phyloP scores from a whole-genome alignment of 2,888 invertebrate species.

The Periphyllus acericola region DNA sequence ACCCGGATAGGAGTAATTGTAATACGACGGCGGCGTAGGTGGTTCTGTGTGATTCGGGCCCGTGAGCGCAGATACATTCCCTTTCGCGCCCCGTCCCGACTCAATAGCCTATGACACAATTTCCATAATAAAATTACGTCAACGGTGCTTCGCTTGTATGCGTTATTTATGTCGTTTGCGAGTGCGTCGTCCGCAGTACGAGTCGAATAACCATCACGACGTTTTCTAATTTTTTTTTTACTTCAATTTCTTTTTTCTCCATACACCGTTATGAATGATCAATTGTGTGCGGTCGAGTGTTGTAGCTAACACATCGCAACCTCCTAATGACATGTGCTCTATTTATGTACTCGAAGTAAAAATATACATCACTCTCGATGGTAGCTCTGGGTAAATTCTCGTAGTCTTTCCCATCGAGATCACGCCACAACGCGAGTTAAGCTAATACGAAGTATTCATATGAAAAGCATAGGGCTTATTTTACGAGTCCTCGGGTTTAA shows the following conservation, averaged over 20 bases:
- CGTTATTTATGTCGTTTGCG: neutral
- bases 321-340: neutral
- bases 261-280: neutral
- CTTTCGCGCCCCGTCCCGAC: neutral
- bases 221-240: neutral
- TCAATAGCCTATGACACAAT: slow-evolving; percentile 30
- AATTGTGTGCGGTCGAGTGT: neutral
- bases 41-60: slow-evolving; percentile 49
- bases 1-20: slow-evolving; percentile 50
- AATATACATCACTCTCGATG: neutral
- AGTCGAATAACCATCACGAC: neutral
- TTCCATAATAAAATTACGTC: slow-evolving; percentile 32
- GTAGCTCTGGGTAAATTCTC: neutral
- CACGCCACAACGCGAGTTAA: neutral
- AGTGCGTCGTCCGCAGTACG: neutral
- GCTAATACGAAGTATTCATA: no score
- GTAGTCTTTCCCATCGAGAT: neutral
- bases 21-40: slow-evolving; percentile 43
- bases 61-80: slow-evolving; percentile 42
- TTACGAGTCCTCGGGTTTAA: no score
- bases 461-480: no score
- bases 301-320: neutral
- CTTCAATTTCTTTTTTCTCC: neutral
- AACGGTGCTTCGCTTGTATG: neutral
- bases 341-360: slow-evolving; percentile 1